Evolutionary conservation across 30 jellyfish, hydroid and myxozoan species (phyloP).

Genomic region (Hydractinia echinata): DNA sequence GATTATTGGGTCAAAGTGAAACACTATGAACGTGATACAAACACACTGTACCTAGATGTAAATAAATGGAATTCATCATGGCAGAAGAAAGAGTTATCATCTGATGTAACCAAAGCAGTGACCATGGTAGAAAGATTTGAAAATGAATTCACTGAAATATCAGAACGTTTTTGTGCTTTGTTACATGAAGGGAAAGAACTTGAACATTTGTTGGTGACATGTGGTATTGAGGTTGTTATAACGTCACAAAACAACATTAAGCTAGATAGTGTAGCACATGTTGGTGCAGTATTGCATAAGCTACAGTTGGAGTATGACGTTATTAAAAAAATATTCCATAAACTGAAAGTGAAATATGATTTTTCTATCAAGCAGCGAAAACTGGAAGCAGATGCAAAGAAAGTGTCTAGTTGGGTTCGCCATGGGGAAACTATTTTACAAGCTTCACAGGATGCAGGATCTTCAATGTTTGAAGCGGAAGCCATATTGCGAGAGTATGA

Average conservation of each 20-base stretch:
- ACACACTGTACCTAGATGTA: constrained; percentile 29
- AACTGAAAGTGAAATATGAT: constrained; percentile 44
- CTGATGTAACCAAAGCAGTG: constrained; percentile 77
- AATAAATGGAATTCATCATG: constrained; percentile 60
- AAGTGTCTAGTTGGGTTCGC: constrained; percentile 90
- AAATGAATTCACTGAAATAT: constrained; percentile 62
- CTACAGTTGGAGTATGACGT: constrained; percentile 50
- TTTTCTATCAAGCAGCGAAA: constrained; percentile 57
- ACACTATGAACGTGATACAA: constrained; percentile 70
- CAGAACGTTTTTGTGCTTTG: constrained; percentile 41
- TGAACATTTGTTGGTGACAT: constrained; percentile 48
- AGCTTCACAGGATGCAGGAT: constrained; percentile 91
- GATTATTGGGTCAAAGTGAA: constrained; percentile 95
- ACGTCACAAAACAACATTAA: constrained; percentile 50
- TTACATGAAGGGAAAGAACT: constrained; percentile 62
- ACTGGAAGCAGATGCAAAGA: constrained; percentile 89
- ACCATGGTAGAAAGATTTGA: constrained; percentile 63
- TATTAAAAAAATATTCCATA: constrained; percentile 44
- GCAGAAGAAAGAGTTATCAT: constrained; percentile 66
- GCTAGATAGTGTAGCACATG: constrained; percentile 60
- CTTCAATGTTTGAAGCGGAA: constrained; percentile 93
- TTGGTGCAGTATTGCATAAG: constrained; percentile 58
- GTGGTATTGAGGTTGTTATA: constrained; percentile 76
- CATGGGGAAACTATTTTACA: constrained; percentile 88
- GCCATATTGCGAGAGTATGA: constrained; percentile 94